A percentile compares a stretch with the other conserved stretches of the same genome.
Evolutionary conservation across 2,888 invertebrate species (phyloP).

Genomic region (Odontocerum albicorne): DNA sequence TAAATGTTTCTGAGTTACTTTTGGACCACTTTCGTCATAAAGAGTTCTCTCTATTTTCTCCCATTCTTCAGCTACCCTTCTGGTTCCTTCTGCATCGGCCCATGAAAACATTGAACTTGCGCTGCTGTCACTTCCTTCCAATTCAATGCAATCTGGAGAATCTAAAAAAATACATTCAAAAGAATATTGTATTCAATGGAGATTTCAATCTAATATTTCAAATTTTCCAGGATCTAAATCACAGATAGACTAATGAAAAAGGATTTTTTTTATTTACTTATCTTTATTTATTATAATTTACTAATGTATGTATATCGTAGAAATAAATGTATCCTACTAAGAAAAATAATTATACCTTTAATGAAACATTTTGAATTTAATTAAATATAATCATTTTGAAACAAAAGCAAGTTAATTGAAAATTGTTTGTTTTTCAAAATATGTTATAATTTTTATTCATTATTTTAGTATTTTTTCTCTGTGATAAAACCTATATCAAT

Average conservation of each 20-base stretch:
- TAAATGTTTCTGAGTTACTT: conserved; percentile 52
- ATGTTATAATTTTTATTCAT: too few species aligned
- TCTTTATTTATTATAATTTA: too few species aligned
- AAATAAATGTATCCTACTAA: too few species aligned
- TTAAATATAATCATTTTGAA: too few species aligned
- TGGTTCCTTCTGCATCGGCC: conserved; percentile 56
- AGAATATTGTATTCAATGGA: neutral
- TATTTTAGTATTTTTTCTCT: too few species aligned
- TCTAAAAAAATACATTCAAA: conserved; percentile 17
- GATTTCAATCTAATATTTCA: too few species aligned
- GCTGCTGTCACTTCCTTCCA: conserved; percentile 50
- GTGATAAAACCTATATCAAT: too few species aligned
- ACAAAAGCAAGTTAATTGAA: too few species aligned
- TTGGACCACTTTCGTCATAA: conserved; percentile 57
- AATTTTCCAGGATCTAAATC: neutral
- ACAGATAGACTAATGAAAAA: neutral
- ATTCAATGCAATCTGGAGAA: conserved; percentile 30
- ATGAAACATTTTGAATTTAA: too few species aligned
- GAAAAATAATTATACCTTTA: too few species aligned
- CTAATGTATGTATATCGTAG: too few species aligned
- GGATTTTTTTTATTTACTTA: neutral
- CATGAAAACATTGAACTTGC: conserved; percentile 55
- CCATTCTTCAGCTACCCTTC: conserved; percentile 56
- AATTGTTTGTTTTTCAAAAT: too few species aligned
- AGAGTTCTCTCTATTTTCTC: conserved; percentile 59